Evolutionary conservation across 2,113 vertebrate species (phyloP).

Genomic region (Podilymbus podiceps): DNA sequence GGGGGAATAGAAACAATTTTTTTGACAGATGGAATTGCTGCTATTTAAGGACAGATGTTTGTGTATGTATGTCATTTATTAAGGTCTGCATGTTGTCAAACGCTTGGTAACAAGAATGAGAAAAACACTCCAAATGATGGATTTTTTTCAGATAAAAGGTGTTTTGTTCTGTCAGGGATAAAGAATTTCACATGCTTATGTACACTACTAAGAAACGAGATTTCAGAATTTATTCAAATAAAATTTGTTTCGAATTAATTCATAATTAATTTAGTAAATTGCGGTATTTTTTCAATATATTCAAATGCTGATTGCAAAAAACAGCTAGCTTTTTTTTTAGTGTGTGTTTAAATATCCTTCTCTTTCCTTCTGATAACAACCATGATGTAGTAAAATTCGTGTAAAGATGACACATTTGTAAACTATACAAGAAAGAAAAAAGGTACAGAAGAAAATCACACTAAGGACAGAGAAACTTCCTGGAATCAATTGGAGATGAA

Average conservation of each 20-base stretch:
- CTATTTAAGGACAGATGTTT: background rate
- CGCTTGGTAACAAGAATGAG: background rate
- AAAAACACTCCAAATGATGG: accelerated
- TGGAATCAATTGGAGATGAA: background rate
- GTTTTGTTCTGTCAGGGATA: background rate
- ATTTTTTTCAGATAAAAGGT: background rate
- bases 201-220: background rate
- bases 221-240: background rate
- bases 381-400: background rate
- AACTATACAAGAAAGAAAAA: background rate
- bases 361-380: background rate
- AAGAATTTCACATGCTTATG: background rate
- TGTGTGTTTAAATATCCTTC: background rate
- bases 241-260: background rate
- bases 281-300: background rate
- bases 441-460: background rate
- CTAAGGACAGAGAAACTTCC: background rate
- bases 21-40: background rate
- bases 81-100: background rate
- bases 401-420: background rate
- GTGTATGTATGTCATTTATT: background rate
- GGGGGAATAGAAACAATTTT: background rate
- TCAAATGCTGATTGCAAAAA: background rate
- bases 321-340: background rate
- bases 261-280: background rate